Evolutionary conservation across 2,888 invertebrate genomes (phyloP).

Genomic region (Lasioglossum zephyrum): DNA sequence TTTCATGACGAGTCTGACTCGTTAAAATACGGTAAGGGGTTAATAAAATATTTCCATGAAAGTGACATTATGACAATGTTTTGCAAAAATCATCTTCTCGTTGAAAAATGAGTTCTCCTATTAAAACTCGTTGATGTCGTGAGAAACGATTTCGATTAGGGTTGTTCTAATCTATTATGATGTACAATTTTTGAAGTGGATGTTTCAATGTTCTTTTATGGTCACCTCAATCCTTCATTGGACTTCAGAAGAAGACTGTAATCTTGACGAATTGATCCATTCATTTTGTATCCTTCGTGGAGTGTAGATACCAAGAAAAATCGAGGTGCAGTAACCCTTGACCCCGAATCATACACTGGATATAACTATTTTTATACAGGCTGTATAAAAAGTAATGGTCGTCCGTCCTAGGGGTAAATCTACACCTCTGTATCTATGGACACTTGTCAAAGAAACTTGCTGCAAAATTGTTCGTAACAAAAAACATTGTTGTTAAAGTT

Average conservation of each 20-base stretch:
- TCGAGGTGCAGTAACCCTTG: conserved; percentile 38
- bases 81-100: background rate
- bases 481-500: too few relatives aligned
- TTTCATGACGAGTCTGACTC: too few relatives aligned
- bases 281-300: background rate
- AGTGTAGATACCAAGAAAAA: conserved; percentile 31
- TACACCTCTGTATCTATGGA: too few relatives aligned
- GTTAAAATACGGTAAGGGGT: too few relatives aligned
- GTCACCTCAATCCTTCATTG: background rate
- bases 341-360: conserved; percentile 26
- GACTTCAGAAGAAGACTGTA: background rate
- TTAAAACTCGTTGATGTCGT: background rate
- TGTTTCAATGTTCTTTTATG: background rate
- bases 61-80: background rate
- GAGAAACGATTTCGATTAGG: background rate
- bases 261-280: background rate
- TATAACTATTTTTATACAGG: background rate
- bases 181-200: background rate
- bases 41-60: too few relatives aligned
- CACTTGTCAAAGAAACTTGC: too few relatives aligned
- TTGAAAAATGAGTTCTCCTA: background rate
- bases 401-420: too few relatives aligned
- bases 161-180: background rate
- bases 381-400: too few relatives aligned
- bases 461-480: too few relatives aligned